Evolutionary conservation across 64 coral and sea anemone species (phyloP).

Genomic region (Actinia tenebrosa): DNA sequence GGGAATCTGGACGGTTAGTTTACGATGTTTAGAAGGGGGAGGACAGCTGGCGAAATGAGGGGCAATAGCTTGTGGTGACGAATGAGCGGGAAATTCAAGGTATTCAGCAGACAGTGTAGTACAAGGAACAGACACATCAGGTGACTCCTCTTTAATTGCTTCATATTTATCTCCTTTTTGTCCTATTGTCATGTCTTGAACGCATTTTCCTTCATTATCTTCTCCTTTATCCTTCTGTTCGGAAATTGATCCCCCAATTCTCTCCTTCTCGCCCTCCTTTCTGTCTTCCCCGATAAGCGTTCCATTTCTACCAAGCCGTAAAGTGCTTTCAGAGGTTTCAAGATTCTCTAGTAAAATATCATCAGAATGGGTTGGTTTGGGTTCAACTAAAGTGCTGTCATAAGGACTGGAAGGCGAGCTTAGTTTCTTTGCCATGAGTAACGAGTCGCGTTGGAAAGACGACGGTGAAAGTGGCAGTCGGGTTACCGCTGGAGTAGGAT

Average conservation of each 20-base stretch:
- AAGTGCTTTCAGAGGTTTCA: not conserved
- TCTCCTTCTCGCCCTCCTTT: not conserved
- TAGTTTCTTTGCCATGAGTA: not conserved
- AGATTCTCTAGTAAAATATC: not conserved
- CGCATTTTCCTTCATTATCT: not conserved
- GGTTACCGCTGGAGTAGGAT: not conserved
- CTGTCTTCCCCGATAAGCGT: not conserved
- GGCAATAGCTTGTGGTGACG: not conserved
- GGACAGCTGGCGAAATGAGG: slow-evolving; percentile 20
- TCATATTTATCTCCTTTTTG: not conserved
- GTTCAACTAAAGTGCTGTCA: not conserved
- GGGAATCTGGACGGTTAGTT: slow-evolving; percentile 15
- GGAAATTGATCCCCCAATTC: not conserved
- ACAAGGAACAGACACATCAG: not conserved
- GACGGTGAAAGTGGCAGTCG: not conserved
- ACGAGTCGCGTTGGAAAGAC: not conserved
- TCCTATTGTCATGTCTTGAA: not conserved
- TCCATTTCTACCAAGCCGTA: not conserved
- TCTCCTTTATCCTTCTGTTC: not conserved
- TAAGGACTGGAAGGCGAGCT: not conserved
- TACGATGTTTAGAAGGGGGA: not conserved
- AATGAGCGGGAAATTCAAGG: not conserved
- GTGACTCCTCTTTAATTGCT: not conserved
- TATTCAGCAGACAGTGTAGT: not conserved
- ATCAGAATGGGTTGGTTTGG: not conserved